phyloP scores from a whole-genome alignment of 2,113 vertebrate genomes.

The Cercocebus atys region DNA sequence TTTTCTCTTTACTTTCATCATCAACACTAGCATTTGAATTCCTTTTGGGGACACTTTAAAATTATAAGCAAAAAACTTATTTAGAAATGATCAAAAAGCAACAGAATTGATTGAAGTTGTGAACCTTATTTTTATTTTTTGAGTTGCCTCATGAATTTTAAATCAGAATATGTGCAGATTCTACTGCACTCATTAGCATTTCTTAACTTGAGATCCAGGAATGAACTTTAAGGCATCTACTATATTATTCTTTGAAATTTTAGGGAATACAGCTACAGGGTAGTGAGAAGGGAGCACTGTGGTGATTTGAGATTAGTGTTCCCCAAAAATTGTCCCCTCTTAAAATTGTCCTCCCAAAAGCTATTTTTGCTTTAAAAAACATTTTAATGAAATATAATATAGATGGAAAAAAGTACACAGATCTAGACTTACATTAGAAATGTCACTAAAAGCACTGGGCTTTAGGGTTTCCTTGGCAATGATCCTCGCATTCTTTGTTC shows the following conservation, averaged over 20 bases:
- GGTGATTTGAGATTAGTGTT: neutral
- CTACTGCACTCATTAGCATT: neutral
- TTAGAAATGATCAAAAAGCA: neutral
- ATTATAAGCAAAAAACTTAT: slow-evolving; percentile 26
- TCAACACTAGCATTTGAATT: neutral
- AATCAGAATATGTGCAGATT: neutral
- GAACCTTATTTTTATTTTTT: neutral
- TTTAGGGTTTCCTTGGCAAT: neutral
- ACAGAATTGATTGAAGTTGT: neutral
- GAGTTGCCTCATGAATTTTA: neutral
- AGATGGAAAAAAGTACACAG: neutral
- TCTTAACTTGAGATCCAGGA: neutral
- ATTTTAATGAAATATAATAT: neutral
- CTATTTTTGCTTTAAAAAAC: neutral
- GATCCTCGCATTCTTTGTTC: neutral
- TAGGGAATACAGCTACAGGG: neutral
- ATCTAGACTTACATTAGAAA: neutral
- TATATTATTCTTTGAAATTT: neutral
- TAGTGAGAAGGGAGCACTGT: neutral
- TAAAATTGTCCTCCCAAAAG: neutral
- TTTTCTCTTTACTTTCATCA: neutral
- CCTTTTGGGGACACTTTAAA: neutral
- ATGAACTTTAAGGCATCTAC: neutral
- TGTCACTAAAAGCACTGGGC: neutral
- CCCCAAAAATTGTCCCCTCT: neutral